Evolutionary conservation across 2,113 vertebrate species (phyloP).

Genomic region (Scopus umbretta): DNA sequence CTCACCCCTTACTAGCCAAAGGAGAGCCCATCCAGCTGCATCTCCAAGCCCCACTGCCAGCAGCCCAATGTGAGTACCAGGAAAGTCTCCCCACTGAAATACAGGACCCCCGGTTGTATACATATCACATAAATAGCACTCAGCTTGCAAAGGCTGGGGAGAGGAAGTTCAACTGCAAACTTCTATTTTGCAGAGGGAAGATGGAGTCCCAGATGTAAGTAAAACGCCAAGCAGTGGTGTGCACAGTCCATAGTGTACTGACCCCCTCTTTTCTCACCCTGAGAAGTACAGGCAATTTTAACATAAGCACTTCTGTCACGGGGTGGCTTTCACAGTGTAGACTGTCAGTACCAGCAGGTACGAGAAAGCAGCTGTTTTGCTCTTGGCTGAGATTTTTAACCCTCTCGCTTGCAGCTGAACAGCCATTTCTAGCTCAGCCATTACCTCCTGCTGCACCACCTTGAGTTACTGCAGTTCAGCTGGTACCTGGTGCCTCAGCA

Average conservation of each 20-base stretch:
- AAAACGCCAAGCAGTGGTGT: rapidly evolving
- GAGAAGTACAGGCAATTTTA: background rate
- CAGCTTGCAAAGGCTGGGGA: background rate
- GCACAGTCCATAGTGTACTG: rapidly evolving
- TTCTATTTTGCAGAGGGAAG: background rate
- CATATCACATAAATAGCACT: rapidly evolving
- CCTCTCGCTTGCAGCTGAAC: background rate
- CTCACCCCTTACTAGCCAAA: background rate
- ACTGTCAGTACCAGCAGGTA: background rate
- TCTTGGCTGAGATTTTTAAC: background rate
- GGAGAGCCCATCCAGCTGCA: background rate
- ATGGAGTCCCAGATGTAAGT: background rate
- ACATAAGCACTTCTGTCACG: rapidly evolving
- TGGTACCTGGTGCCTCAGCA: rapidly evolving
- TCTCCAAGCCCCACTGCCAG: background rate
- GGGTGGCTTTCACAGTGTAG: background rate
- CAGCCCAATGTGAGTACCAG: rapidly evolving
- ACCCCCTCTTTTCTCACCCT: background rate
- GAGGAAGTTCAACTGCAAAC: background rate
- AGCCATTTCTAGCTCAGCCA: rapidly evolving
- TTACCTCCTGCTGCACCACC: background rate
- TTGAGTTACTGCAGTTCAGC: rapidly evolving
- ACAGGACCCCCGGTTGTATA: background rate
- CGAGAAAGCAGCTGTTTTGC: background rate
- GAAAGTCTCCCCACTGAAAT: rapidly evolving